Evolutionary conservation across 2,113 vertebrate genomes (phyloP).

Genomic region (Rhea americana): DNA sequence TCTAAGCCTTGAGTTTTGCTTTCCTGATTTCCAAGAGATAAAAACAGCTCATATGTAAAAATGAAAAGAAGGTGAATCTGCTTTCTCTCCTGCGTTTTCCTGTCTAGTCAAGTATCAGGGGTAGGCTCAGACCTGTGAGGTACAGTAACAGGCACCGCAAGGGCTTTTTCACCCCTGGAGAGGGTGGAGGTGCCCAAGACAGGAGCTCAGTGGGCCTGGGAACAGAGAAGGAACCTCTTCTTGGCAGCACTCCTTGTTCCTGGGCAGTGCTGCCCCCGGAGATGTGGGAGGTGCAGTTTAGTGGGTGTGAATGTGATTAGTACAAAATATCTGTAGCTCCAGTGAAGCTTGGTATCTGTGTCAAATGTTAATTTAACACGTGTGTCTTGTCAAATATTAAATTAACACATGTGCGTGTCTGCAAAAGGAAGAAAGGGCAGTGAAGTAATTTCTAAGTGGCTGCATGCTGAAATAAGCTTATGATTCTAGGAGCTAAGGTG

Average conservation of each 20-base stretch:
- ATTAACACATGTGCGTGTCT: rapidly evolving
- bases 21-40: not conserved
- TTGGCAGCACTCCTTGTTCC: not conserved
- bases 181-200: rapidly evolving
- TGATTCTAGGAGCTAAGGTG: not conserved
- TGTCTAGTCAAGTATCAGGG: not conserved
- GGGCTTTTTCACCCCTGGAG: not conserved
- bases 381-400: rapidly evolving
- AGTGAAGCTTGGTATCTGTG: not conserved
- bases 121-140: not conserved
- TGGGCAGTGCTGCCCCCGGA: too few species aligned
- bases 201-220: not conserved
- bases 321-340: not conserved
- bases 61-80: rapidly evolving
- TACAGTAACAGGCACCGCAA: rapidly evolving
- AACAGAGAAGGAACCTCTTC: not conserved
- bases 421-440: not conserved
- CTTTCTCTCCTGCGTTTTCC: not conserved
- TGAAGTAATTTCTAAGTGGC: not conserved
- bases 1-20: not conserved
- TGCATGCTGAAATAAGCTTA: not conserved
- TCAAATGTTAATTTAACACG: not conserved
- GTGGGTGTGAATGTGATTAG: rapidly evolving
- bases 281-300: not conserved
- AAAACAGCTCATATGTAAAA: not conserved